phyloP scores from a whole-genome alignment of 2,113 vertebrate genomes.

The Nycticebus coucang region DNA sequence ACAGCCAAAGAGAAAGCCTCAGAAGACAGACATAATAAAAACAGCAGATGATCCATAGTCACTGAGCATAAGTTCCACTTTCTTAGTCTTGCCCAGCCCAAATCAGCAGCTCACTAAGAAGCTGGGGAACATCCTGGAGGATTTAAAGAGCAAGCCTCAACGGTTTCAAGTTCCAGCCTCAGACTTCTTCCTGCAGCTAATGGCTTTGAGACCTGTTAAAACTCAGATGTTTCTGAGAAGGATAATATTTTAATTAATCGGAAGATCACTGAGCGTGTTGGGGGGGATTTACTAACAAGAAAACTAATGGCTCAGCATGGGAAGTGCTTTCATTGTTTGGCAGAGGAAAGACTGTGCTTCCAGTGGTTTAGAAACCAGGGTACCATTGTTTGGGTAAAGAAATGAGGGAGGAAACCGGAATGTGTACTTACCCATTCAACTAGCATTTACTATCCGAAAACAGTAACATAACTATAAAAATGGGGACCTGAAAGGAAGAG shows the following conservation, averaged over 20 bases:
- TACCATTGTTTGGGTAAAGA: not conserved
- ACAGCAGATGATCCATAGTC: slow-evolving; percentile 53
- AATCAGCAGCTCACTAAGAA: not conserved
- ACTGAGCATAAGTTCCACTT: slow-evolving; percentile 37
- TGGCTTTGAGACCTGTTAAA: not conserved
- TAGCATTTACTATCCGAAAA: not conserved
- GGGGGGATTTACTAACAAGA: not conserved
- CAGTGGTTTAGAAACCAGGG: not conserved
- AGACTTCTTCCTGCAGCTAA: not conserved
- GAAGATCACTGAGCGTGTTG: not conserved
- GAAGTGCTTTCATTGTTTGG: not conserved
- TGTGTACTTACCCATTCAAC: not conserved
- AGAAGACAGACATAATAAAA: slow-evolving; percentile 75
- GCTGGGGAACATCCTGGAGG: not conserved
- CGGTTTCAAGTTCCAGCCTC: not conserved
- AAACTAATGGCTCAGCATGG: not conserved
- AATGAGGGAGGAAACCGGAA: not conserved
- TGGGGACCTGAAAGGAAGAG: not conserved
- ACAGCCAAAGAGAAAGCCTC: slow-evolving; percentile 73
- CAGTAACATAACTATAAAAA: not conserved
- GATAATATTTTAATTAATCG: not conserved
- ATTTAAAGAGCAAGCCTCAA: slow-evolving; percentile 8
- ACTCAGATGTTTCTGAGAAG: not conserved
- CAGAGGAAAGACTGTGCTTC: not conserved
- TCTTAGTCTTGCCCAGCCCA: slow-evolving; percentile 11